Percentiles rank a stretch among this genome's conserved stretches.
Conservation (phyloP, 64 coral and sea anemone genomes). For the Pocillopora damicornis region DNA sequence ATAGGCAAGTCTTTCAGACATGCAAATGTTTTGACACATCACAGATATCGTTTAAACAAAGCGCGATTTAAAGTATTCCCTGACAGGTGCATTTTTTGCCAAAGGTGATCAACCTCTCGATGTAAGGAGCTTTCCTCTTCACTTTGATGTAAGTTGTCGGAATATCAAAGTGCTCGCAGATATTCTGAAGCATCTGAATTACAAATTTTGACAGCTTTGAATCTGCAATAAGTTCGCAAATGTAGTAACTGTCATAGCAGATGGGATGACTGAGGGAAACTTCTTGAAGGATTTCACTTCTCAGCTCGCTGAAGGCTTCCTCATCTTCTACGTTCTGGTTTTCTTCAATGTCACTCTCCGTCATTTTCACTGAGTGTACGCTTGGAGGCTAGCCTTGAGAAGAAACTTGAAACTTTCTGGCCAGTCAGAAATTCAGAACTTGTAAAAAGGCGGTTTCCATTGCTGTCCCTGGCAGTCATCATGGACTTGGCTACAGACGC, state of each 20-base stretch:
- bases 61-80: neutral
- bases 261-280: conserved; percentile 7
- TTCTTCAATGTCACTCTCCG: neutral
- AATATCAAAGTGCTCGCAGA: neutral
- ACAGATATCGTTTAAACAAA: neutral
- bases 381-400: conserved; percentile 31
- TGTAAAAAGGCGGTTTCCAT: conserved; percentile 17
- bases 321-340: conserved; percentile 3
- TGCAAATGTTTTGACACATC: too few relatives aligned
- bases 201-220: too few relatives aligned
- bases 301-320: neutral
- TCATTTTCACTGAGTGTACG: neutral
- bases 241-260: conserved; percentile 3
- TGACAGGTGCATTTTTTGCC: neutral
- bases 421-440: conserved; percentile 38
- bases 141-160: neutral
- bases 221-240: conserved; percentile 2
- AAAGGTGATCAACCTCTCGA: neutral
- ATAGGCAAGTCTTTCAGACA: too few relatives aligned
- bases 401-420: conserved; percentile 31
- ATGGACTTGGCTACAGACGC: conserved; percentile 20
- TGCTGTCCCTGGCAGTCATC: conserved; percentile 14
- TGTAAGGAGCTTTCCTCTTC: neutral
- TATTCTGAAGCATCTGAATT: neutral
- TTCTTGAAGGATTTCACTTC: neutral